Evolutionary conservation across 37 sponge, comb jelly and placozoan genomes (phyloP).

Genomic region (Ephydatia muelleri): DNA sequence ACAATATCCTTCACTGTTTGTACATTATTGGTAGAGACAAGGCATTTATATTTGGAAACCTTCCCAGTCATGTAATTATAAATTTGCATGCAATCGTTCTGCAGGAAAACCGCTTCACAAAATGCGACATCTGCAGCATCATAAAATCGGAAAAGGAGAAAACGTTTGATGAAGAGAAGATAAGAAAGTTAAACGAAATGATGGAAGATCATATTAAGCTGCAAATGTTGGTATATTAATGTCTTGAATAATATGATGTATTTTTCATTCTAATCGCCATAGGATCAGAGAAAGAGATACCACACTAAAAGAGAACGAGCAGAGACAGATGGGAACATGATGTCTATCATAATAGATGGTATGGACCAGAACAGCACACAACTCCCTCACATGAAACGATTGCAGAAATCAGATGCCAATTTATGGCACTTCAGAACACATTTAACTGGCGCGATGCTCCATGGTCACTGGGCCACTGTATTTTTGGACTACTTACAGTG

Average conservation of each 20-base stretch:
- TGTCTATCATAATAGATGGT: constrained; percentile 55
- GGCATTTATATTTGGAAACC: not conserved
- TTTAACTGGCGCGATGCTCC: constrained; percentile 29
- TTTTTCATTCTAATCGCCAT: not conserved
- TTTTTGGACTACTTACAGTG: constrained; percentile 35
- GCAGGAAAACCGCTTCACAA: constrained; percentile 43
- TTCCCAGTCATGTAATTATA: not conserved
- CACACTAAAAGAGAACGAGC: constrained; percentile 19
- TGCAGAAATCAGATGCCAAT: constrained; percentile 38
- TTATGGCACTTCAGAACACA: constrained; percentile 52
- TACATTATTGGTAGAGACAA: not conserved
- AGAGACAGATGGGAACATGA: constrained; percentile 17
- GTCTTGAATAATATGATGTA: not conserved
- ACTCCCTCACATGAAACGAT: constrained; percentile 15
- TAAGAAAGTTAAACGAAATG: not conserved
- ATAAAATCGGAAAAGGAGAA: constrained; percentile 16
- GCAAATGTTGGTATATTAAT: constrained; percentile 6
- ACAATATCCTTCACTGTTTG: not conserved
- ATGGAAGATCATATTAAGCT: constrained; percentile 11
- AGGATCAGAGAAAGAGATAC: constrained; percentile 25
- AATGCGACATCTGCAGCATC: constrained; percentile 43
- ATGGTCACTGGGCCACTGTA: constrained; percentile 14
- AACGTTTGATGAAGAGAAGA: constrained; percentile 8
- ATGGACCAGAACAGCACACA: constrained; percentile 55
- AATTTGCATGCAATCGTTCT: not conserved